Conservation (phyloP, 2,797 vertebrate species). For the Fundulus diaphanus region DNA sequence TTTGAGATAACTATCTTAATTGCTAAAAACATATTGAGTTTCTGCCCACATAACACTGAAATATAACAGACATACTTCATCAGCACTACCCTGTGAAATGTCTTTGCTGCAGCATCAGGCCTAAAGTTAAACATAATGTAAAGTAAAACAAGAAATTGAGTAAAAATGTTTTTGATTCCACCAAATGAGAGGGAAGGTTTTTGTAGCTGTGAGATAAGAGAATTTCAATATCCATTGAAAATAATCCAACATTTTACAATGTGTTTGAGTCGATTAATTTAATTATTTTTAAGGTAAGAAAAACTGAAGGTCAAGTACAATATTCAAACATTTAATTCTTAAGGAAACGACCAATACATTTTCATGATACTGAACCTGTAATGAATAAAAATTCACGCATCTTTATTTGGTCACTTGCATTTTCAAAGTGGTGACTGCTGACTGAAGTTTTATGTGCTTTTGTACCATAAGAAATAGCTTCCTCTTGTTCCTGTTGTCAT, state of each 20-base stretch:
- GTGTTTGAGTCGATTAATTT: not conserved
- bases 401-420: not conserved
- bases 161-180: not conserved
- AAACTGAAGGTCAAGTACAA: not conserved
- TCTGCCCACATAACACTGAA: not conserved
- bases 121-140: not conserved
- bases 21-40: not conserved
- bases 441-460: not conserved
- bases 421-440: not conserved
- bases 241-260: not conserved
- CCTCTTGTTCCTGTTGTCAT: conserved; percentile 20
- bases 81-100: not conserved
- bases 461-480: conserved; percentile 1
- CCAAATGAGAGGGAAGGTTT: not conserved
- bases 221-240: not conserved
- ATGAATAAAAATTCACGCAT: not conserved
- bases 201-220: not conserved
- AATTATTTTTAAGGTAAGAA: conserved; percentile 1
- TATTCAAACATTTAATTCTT: not conserved
- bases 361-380: not conserved
- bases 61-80: not conserved
- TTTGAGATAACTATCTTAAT: not conserved
- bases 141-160: no score
- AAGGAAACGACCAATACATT: no score
- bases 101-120: not conserved